phyloP scores from a whole-genome alignment of 2,888 invertebrate genomes.

The Megamerina dolium region DNA sequence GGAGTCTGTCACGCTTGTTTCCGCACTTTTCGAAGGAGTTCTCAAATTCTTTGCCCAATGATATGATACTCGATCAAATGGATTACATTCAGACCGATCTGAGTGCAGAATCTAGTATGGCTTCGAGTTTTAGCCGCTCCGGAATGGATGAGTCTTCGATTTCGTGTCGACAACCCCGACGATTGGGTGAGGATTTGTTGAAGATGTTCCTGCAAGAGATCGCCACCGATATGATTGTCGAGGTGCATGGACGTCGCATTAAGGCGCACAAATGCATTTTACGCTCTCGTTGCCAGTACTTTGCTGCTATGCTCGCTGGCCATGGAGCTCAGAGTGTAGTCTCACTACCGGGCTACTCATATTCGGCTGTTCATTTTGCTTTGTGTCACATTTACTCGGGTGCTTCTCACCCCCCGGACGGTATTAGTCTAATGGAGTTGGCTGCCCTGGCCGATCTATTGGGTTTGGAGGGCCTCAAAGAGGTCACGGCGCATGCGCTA shows the following conservation, averaged over 20 bases:
- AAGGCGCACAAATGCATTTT: conserved; percentile 89
- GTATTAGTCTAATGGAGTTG: conserved; percentile 78
- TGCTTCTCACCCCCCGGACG: conserved; percentile 79
- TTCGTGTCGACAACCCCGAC: conserved; percentile 53
- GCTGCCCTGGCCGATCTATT: conserved; percentile 86
- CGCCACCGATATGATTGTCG: conserved; percentile 79
- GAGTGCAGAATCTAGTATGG: conserved; percentile 55
- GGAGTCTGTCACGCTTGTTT: conserved; percentile 58
- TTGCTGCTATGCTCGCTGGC: conserved; percentile 84
- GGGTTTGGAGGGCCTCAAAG: conserved; percentile 83
- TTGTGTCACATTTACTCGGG: conserved; percentile 93
- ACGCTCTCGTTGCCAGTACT: conserved; percentile 86
- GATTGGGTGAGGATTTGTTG: conserved; percentile 78
- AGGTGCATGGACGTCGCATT: conserved; percentile 75
- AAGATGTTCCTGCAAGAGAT: conserved; percentile 89
- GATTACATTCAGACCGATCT: conserved; percentile 53
- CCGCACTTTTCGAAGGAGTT: conserved; percentile 54
- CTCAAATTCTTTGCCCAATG: conserved; percentile 47
- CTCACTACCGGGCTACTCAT: conserved; percentile 75
- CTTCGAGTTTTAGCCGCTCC: conserved; percentile 56
- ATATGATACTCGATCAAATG: conserved; percentile 39
- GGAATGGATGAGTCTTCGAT: conserved; percentile 52
- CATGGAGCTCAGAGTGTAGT: conserved; percentile 82
- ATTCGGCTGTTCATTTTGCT: conserved; percentile 82
- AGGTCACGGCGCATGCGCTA: conserved; percentile 81